These are phyloP conservation scores for Axea sp. DNA, from an alignment of 2,888 invertebrate genomes.

Conservation along the genomic window DNA sequence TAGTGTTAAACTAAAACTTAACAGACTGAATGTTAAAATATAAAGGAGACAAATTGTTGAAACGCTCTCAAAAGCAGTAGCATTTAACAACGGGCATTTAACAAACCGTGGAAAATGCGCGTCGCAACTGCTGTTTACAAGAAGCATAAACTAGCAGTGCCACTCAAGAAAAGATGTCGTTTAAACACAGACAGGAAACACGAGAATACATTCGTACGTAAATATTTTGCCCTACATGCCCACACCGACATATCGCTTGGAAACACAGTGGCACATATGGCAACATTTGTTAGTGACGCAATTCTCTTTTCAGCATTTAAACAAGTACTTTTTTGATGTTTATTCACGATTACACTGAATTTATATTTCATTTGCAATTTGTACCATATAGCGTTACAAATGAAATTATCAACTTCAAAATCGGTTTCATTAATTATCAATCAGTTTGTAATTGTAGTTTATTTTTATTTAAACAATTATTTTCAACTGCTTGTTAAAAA, in stretches of 20 bases:
- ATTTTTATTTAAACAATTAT: too few relatives aligned
- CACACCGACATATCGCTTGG: constrained; percentile 65
- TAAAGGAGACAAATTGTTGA: too few relatives aligned
- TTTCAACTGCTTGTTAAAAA: too few relatives aligned
- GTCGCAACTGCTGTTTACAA: constrained; percentile 71
- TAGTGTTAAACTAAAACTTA: too few relatives aligned
- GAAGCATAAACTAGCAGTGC: constrained; percentile 73
- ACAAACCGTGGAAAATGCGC: constrained; percentile 65
- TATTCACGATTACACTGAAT: too few relatives aligned
- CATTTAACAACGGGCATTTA: constrained; percentile 43
- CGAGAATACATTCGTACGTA: constrained; percentile 76
- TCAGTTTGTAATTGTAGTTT: too few relatives aligned
- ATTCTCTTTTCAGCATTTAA: constrained; percentile 28
- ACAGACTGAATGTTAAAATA: too few relatives aligned
- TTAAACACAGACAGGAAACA: constrained; percentile 78
- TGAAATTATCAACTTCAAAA: too few relatives aligned
- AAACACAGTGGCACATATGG: constrained; percentile 71
- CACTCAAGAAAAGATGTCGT: constrained; percentile 77
- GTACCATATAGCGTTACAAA: too few relatives aligned
- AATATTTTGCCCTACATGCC: constrained; percentile 77
- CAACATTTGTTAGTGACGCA: constrained; percentile 72
- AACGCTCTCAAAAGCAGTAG: constrained; percentile 45
- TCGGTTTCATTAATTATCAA: too few relatives aligned
- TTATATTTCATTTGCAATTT: too few relatives aligned
- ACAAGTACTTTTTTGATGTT: too few relatives aligned